Conservation (phyloP, 1,140 invertebrate genomes). For the Ectropis grisescens region DNA sequence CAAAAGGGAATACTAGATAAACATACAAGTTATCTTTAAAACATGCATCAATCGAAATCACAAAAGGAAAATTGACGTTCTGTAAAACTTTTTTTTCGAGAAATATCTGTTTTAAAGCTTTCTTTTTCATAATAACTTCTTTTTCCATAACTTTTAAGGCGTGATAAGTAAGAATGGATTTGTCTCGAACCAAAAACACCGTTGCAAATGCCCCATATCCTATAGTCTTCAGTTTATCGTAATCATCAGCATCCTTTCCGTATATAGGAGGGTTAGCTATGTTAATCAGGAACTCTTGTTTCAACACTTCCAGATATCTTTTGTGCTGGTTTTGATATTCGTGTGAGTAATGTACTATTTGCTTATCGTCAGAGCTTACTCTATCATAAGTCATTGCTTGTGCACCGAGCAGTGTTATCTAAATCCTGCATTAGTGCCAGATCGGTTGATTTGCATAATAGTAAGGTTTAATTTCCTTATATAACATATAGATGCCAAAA, state of each 20-base stretch:
- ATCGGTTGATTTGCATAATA: no score
- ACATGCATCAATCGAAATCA: conserved; percentile 82
- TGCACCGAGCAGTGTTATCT: no score
- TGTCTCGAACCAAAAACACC: conserved; percentile 87
- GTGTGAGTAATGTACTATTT: conserved; percentile 19
- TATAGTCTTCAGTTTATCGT: conserved; percentile 68
- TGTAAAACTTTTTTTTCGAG: conserved; percentile 89
- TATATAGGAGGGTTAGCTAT: conserved; percentile 15
- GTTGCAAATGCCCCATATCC: conserved; percentile 91
- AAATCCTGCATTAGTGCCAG: no score
- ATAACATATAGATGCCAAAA: no score
- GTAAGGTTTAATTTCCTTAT: no score
- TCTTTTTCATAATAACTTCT: conserved; percentile 83
- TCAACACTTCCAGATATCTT: conserved; percentile 37
- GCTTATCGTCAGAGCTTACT: conserved; percentile 21
- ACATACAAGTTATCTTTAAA: conserved; percentile 90
- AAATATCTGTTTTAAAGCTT: conserved; percentile 85
- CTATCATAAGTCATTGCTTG: conserved; percentile 24
- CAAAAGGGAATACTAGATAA: conserved; percentile 84
- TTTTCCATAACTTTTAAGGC: conserved; percentile 95
- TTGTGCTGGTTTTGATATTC: conserved; percentile 31
- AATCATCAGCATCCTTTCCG: conserved; percentile 36
- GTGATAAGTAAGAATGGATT: conserved; percentile 73
- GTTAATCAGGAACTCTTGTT: conserved; percentile 31
- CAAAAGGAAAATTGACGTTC: conserved; percentile 84